phyloP scores from a whole-genome alignment of 1,140 invertebrate genomes.

The Eubasilissa regina region DNA sequence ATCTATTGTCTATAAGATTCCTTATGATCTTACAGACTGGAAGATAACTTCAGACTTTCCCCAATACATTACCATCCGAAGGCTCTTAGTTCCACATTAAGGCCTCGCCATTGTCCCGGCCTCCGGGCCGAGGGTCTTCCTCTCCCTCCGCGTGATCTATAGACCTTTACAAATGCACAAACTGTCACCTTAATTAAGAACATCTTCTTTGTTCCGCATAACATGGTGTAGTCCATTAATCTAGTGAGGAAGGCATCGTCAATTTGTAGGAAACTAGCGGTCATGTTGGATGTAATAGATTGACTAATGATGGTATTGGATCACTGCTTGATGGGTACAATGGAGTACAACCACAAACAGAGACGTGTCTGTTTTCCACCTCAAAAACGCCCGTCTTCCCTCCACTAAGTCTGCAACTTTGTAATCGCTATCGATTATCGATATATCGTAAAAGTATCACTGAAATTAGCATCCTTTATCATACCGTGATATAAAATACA shows the following conservation, averaged over 20 bases:
- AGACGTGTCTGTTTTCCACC: too few species aligned
- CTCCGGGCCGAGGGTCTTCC: background rate
- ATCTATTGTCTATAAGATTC: slow-evolving; percentile 28
- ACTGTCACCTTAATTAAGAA: slow-evolving; percentile 43
- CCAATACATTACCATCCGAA: slow-evolving; percentile 25
- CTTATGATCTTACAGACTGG: slow-evolving; percentile 12
- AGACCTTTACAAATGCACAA: slow-evolving; percentile 33
- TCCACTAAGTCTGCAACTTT: too few species aligned
- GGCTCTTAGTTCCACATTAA: slow-evolving; percentile 36
- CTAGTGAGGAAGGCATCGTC: background rate
- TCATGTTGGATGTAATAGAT: slow-evolving; percentile 4
- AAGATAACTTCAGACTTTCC: slow-evolving; percentile 13
- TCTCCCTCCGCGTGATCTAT: slow-evolving; percentile 26
- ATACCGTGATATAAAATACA: too few species aligned
- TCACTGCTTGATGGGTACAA: slow-evolving; percentile 14
- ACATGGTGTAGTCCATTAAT: slow-evolving; percentile 33
- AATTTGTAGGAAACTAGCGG: background rate
- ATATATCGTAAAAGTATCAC: too few species aligned
- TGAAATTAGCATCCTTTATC: too few species aligned
- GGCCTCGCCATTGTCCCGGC: slow-evolving; percentile 29
- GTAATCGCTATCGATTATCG: too few species aligned
- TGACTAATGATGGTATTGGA: slow-evolving; percentile 24
- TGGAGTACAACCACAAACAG: background rate
- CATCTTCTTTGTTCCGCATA: slow-evolving; percentile 31
- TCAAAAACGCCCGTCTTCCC: too few species aligned